Evolutionary conservation across 1,140 invertebrate species (phyloP).

Genomic region (Homarus americanus): DNA sequence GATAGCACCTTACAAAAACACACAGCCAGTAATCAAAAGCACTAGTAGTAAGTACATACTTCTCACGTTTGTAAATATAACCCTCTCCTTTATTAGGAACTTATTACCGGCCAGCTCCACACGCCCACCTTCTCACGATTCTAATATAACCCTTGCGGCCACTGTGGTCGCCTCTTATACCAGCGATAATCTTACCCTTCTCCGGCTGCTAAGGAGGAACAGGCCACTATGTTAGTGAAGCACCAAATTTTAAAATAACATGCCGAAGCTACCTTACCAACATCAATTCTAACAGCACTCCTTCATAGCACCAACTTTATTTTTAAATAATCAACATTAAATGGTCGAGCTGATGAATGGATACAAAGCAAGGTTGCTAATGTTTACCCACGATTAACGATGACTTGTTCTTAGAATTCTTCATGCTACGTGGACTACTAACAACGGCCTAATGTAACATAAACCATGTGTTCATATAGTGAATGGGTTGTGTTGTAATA

Average conservation of each 20-base stretch:
- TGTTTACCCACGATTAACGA: background rate
- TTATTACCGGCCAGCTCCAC: constrained; percentile 6
- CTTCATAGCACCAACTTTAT: no score
- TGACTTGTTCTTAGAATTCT: background rate
- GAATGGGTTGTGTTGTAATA: constrained; percentile 11
- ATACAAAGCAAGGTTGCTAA: background rate
- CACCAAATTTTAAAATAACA: no score
- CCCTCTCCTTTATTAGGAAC: constrained; percentile 9
- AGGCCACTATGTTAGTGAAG: no score
- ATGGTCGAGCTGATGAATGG: background rate
- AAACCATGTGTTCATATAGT: background rate
- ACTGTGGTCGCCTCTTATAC: constrained; percentile 18
- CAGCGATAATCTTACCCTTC: background rate
- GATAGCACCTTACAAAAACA: background rate
- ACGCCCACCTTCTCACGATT: constrained; percentile 58
- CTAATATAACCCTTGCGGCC: constrained; percentile 54
- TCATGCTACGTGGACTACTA: background rate
- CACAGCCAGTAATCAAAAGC: background rate
- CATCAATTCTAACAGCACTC: no score
- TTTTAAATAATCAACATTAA: background rate
- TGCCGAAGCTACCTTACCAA: no score
- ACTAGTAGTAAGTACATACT: background rate
- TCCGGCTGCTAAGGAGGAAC: background rate
- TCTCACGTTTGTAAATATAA: background rate
- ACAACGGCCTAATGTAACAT: background rate